Base-by-base conservation (phyloP, 2,888 invertebrate genomes). In the Chrysodeixis includens region DNA sequence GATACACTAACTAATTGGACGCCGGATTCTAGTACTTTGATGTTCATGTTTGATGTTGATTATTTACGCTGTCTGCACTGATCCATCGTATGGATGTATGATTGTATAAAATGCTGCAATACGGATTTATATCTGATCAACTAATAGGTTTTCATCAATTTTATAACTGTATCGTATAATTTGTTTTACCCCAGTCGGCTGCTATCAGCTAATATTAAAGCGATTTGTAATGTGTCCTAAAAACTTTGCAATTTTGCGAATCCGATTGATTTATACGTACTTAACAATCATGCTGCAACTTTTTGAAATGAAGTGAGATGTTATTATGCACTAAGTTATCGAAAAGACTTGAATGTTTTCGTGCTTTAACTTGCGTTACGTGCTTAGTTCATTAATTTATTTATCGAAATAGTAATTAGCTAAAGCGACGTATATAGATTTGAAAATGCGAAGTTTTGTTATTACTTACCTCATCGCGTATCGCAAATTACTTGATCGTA, bases 1-100 rank as follows among this genome's bases (percentile, higher is more conserved):
- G 74, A 69, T 62, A 57, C 40, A 18, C 18, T 20, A 49, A 49
- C 20, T 49, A 18, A 18, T 20, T 49, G 20, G 46, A 49, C 20
- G 46, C 20, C 7, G 46, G 46, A 10, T 20, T 9, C 20, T 49
- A 16, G 46, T 49, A 40, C 40, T 40, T 18, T 20, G 20, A 9
- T 18, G 20, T 18, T 20, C 10, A 20, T 49, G 20, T 7, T 18
- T 16, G 10, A 16, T n/a, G n/a, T n/a, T 40, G n/a, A n/a, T n/a
- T n/a, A 40, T 40, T 40, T 40, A n/a, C 40, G 40, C 40, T 12
- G 12, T 12, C 12, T 26, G n/a, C 26, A 6, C 6, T 26, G 2
- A 6, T 2, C 3, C 26, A 26, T 26, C 26, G 26, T 26, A 26
- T 26, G 26, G 26, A 26, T 26, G 26, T 26, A 26, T 26, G 26